These are phyloP conservation scores for Urocitellus parryii DNA, from an alignment of 2,113 vertebrate genomes.

Conservation along the genomic window DNA sequence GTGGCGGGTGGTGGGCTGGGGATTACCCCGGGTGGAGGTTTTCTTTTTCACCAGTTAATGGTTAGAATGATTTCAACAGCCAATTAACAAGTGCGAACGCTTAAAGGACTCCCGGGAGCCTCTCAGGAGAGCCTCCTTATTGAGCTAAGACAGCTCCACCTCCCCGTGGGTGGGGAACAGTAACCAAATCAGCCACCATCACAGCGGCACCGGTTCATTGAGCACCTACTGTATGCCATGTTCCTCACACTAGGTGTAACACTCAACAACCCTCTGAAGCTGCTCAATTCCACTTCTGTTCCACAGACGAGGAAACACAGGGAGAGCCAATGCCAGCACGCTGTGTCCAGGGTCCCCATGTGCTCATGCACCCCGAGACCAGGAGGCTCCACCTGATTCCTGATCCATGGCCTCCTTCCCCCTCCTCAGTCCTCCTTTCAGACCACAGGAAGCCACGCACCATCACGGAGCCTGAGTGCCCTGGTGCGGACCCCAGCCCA, in stretches of 20 bases:
- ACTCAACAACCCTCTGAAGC: rapidly evolving
- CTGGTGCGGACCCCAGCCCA: rapidly evolving
- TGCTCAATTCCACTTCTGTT: neutral
- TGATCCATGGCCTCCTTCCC: too few relatives aligned
- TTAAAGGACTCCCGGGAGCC: too few relatives aligned
- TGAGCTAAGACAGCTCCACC: neutral
- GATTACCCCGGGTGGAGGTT: neutral
- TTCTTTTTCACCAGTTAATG: neutral
- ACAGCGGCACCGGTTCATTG: neutral
- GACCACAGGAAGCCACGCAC: neutral
- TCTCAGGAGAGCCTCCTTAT: neutral
- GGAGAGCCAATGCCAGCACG: rapidly evolving
- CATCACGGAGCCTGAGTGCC: rapidly evolving
- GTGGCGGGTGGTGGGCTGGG: neutral
- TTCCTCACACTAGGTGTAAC: rapidly evolving
- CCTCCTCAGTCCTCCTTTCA: neutral
- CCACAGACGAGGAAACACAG: neutral
- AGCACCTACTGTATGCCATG: neutral
- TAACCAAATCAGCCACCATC: too few relatives aligned
- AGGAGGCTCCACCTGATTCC: rapidly evolving
- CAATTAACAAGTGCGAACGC: neutral
- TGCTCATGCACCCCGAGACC: neutral
- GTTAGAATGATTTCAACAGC: neutral
- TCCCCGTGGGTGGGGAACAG: rapidly evolving
- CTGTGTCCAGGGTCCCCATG: rapidly evolving